These are phyloP conservation scores for Parapristionchus giblindavisi DNA, from an alignment of 2,888 invertebrate genomes.

Conservation along the genomic window DNA sequence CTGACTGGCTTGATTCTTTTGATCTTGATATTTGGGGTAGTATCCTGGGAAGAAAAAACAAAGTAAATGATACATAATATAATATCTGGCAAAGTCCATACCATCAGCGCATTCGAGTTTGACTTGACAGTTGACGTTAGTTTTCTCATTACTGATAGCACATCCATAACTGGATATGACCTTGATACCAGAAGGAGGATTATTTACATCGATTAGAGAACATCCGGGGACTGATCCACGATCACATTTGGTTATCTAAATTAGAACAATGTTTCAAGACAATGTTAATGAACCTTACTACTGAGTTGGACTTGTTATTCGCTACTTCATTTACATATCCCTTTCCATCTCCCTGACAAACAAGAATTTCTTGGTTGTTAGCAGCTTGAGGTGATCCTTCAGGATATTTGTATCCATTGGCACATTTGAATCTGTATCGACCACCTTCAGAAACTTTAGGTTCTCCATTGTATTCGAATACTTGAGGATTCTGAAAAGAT, in stretches of 20 bases:
- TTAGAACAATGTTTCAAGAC: neutral
- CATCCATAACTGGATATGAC: conserved; percentile 15
- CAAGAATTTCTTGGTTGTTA: conserved; percentile 10
- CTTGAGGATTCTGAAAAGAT: conserved; percentile 29
- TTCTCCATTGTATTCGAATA: conserved; percentile 20
- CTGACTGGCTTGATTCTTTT: conserved; percentile 1
- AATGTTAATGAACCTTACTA: neutral
- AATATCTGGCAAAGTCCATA: neutral
- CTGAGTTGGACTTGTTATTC: neutral
- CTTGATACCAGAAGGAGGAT: neutral
- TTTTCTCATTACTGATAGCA: conserved; percentile 22
- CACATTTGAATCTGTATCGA: conserved; percentile 24
- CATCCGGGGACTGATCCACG: conserved; percentile 28
- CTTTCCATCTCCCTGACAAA: conserved; percentile 10
- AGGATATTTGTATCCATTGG: conserved; percentile 29
- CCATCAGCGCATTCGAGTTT: conserved; percentile 22
- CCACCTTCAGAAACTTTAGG: conserved; percentile 30
- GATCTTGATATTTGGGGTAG: neutral
- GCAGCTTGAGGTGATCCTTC: conserved; percentile 25
- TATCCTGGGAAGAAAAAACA: neutral
- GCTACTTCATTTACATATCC: neutral
- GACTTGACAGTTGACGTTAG: conserved; percentile 12
- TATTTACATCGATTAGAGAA: neutral
- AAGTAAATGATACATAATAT: neutral
- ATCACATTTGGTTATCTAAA: neutral